Conservation (phyloP, 2,113 vertebrate genomes). For the Bufo gargarizans region DNA sequence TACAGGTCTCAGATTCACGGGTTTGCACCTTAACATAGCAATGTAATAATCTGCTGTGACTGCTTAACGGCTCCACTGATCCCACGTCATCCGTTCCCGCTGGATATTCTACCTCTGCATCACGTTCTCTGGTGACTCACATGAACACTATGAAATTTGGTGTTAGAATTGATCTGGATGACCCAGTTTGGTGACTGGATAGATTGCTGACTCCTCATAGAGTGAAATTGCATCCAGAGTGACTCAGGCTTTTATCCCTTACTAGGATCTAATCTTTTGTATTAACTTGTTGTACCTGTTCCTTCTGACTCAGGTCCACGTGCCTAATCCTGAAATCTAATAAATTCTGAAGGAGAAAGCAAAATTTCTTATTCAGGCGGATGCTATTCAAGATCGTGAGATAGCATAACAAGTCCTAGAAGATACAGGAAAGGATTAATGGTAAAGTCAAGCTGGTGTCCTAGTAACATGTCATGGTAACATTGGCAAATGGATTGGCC, state of each 20-base stretch:
- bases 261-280: neutral
- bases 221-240: neutral
- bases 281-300: constrained; percentile 23
- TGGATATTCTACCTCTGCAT: constrained; percentile 6
- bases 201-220: constrained; percentile 39
- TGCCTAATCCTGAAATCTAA: constrained; percentile 23
- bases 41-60: neutral
- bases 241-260: constrained; percentile 38
- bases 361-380: neutral
- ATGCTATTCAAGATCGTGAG: neutral
- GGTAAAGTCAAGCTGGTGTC: too few species aligned
- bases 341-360: neutral
- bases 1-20: constrained; percentile 10
- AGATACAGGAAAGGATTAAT: neutral
- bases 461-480: neutral
- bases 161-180: neutral
- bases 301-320: neutral
- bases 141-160: constrained; percentile 24
- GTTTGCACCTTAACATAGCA: neutral
- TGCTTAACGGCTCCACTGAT: neutral
- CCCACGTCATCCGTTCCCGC: constrained; percentile 7
- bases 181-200: constrained; percentile 42
- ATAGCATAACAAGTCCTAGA: neutral
- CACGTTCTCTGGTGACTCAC: constrained; percentile 30
- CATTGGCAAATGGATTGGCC: neutral